Base-by-base conservation (phyloP, 2,888 invertebrate species). In the Thera britannica region DNA sequence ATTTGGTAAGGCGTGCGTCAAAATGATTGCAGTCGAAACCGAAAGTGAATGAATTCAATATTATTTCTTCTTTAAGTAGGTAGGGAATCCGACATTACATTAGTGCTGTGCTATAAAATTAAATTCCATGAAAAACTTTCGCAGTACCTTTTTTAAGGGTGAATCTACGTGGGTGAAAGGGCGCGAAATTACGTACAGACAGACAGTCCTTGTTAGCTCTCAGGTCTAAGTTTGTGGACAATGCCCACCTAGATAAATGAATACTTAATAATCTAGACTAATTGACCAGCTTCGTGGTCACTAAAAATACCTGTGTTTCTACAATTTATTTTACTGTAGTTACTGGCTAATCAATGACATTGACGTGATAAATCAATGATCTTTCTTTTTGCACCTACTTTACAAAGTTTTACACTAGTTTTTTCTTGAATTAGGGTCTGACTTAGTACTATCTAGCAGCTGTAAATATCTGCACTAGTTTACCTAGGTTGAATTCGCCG, bases 1-100 rank as follows among this genome's bases (percentile, higher is more conserved):
- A 86, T 84, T 87, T 85, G 93, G 93, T 93, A 93, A 93, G 93
- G 93, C 93, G 92, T 90, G 92, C 92, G 92, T 91, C 91, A 90
- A 88, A 75, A 83, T 76, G 82, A 84, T 80, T 83, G 81, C 81
- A 83, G 80, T 80, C 49, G 35, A 70, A 60, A 65, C 80, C 56
- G 58, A 70, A 60, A 67, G 67, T 74, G 59, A 62, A 57, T 64
- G 62, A 65, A 63, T 51, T 60, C 36, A 59, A 12, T 51, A 49
- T 59, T 62, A 55, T 69, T 11, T 46, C 11, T 51, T 12, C 12
- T 49, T 34, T 51, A 36, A 51, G 23, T 56, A 54, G 46, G 63
- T 46, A 2, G 8, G 9, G 9, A 38, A 56, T 36, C 23, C 23
- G 23, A 55, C 34, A 12, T 34, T 23, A 52, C 38, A 56, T 52